Conservation (phyloP, 2,797 vertebrate species). For the Enteromius thamalakanensis region DNA sequence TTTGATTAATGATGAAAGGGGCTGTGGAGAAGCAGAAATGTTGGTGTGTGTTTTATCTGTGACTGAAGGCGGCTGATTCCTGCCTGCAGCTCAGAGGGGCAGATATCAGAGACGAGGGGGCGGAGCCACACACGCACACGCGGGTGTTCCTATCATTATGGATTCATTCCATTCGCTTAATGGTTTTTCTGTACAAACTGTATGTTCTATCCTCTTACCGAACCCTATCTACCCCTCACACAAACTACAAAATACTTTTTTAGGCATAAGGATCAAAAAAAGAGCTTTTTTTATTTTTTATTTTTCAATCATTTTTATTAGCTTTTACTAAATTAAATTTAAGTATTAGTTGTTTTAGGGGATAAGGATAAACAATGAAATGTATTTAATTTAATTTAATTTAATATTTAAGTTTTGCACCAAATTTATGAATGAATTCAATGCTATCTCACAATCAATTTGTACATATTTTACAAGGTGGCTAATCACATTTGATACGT, state of each 20-base stretch:
- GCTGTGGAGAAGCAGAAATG: slow-evolving; percentile 99
- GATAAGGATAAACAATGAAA: background rate
- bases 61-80: slow-evolving; percentile 78
- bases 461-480: no score
- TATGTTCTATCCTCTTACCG: background rate
- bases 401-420: background rate
- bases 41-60: slow-evolving; percentile 97
- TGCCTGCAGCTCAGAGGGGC: slow-evolving; percentile 68
- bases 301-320: background rate
- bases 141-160: background rate
- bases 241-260: background rate
- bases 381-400: no score
- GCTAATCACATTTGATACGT: no score
- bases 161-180: background rate
- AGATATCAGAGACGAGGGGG: slow-evolving; percentile 60
- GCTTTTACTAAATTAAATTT: background rate
- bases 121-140: slow-evolving; percentile 27
- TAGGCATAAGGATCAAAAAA: background rate
- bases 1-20: slow-evolving; percentile 99
- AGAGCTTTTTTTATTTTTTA: background rate
- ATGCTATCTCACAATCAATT: no score
- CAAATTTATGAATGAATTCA: background rate
- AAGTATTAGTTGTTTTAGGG: no score
- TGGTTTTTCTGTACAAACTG: background rate
- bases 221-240: background rate